Evolutionary conservation across 1,140 invertebrate species (phyloP).

Genomic region (Apocrypta bakeri): DNA sequence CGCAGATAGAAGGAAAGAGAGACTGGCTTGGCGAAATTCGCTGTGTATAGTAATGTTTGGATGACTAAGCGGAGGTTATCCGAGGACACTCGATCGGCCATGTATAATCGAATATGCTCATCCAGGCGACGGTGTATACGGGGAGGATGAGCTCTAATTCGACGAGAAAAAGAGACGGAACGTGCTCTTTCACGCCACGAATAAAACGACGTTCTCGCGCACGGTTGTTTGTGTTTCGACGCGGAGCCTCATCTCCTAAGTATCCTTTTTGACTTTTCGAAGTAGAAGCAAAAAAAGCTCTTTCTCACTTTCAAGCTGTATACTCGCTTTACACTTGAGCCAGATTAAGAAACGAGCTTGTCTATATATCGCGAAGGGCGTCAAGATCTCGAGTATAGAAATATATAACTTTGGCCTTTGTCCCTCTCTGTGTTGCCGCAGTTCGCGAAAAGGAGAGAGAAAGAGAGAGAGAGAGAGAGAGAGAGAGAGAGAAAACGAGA

Average conservation of each 20-base stretch:
- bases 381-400: constrained; percentile 17
- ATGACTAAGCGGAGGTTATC: background rate
- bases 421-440: no score
- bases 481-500: background rate
- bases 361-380: constrained; percentile 6
- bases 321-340: background rate
- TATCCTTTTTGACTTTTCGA: constrained; percentile 22
- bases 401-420: constrained; percentile 27
- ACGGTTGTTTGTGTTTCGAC: background rate
- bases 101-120: background rate
- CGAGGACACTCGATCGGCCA: background rate
- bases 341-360: constrained; percentile 34
- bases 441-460: background rate
- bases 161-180: background rate
- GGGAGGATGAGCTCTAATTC: background rate
- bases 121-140: background rate
- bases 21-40: background rate
- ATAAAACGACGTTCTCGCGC: background rate
- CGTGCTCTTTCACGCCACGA: background rate
- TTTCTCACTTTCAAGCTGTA: constrained; percentile 7
- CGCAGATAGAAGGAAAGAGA: background rate
- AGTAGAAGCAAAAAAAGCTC: background rate
- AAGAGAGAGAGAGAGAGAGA: background rate
- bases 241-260: background rate
- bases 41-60: background rate